Base-by-base conservation (phyloP, 1,140 invertebrate genomes). In the Drosophila murphyi region DNA sequence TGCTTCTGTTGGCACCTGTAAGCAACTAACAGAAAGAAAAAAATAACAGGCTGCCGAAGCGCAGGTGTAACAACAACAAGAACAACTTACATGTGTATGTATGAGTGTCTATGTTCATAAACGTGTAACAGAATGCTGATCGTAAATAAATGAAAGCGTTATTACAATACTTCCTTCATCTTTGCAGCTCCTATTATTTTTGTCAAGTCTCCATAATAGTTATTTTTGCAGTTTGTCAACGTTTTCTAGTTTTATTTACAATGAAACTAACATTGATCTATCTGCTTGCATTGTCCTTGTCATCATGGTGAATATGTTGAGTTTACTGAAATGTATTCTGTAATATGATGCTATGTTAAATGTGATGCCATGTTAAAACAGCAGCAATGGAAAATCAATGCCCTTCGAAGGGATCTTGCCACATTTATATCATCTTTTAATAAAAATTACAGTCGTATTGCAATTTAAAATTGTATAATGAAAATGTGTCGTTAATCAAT, bases 331-430 rank as follows among this genome's bases (percentile, higher is more conserved):
- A 59, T 31, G n/a, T n/a, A n/a, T 54, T 20, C 34, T 54, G 51
- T 41, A 56, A n/a, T 8, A 8, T 3, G 20, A 67, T 35, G 54
- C 43, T 56, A 67, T 67, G 63, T 57, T 48, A 67, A 57, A 12
- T 8, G 10, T 47, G 32, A 35, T 56, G 41, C 34, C 43, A 47
- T 61, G 59, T 61, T 34, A 59, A 48, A 20, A 20, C 20, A 20
- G 20, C 20, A 20, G 20, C 20, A 20, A 20, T 20, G 20, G 20
- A 1, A 20, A 20, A 20, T 1, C 20, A 20, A 20, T 20, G 20
- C 20, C 3, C n/a, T 29, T 50, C 28, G 28, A 45, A 10, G 4
- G n/a, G 10, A 12, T 3, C 43, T 45, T 5, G 10, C n/a, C 3
- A 5, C 10, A 12, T 45, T 4, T 12, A 3, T 12, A 43, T 28